Base-by-base conservation (phyloP, 2,797 vertebrate species). In the Coregonus sp. region DNA sequence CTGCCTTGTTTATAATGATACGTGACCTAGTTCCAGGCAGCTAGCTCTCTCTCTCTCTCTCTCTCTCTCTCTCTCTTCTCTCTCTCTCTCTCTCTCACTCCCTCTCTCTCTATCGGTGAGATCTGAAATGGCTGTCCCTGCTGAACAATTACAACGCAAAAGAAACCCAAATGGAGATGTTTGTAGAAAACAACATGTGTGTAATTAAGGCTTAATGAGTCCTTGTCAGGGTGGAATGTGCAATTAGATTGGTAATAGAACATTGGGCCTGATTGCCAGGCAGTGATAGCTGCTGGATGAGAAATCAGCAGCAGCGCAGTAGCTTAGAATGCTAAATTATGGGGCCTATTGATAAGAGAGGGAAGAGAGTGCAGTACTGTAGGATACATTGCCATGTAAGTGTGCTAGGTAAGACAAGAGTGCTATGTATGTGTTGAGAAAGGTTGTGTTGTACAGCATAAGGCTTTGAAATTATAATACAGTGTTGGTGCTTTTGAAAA, bases 191-290 rank as follows among this genome's bases (percentile, higher is more conserved):
- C 97, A 99, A 97, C 97, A 97, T 98, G 97, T 98, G 97, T 97
- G 97, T 98, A 98, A 99, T 99, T 98, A 99, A 97, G 97, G 95
- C 96, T 97, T 99, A 99, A 99, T 98, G 97, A 99, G 97, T 94
- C 96, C 96, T 98, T 98, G 97, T 98, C 97, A 97, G 95, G 95
- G 95, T 94, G 96, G 96, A 98, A 98, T 98, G 96, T 96, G 96
- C 97, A 98, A 97, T 99, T 99, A 98, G 96, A 97, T 92, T 90
- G 91, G 93, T 94, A 95, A 95, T 95, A 95, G 93, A 93, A 93
- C 91, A 92, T 89, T 88, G 89, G 89, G 90, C 89, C 86, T 90
- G 88, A 83, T 93, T 93, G 94, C 94, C 94, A 93, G 95, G 94
- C 93, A 94, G 90, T 89, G 87, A 87, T 84, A 83, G 15, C 65